Evolutionary conservation across 2,113 vertebrate species (phyloP), one percentile per base, ranked within the genome.

Genomic region (Lasiurus borealis): DNA sequence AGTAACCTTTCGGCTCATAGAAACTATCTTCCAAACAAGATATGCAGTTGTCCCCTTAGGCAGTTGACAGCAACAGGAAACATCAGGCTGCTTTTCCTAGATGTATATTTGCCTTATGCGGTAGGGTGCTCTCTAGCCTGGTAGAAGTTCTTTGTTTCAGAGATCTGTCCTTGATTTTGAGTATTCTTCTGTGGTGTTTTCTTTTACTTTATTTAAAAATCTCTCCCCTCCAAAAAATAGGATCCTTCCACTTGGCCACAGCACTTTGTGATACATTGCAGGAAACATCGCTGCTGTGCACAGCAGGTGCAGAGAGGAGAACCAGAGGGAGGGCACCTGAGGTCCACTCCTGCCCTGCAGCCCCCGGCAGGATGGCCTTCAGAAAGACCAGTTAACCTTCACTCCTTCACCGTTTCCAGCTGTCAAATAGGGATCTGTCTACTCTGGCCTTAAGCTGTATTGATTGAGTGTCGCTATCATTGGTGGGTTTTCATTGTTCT

Each of bases 171-270:
- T 88, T 29, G 50, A 83, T 48, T 90, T 93, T 78, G 13, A 81
- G 12, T 75, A 36, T 57, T 86, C n/a, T 87, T 92, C 18, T 59
- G 0, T 88, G 52, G 23, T 25, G 7, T 34, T 92, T 81, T 59
- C 19, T 81, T 62, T 78, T 50, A 27, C 71, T 93, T 91, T 73
- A 27, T 90, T 76, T 48, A 34, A 90, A 94, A 19, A 29, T n/a
- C 29, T 40, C 59, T 36, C 27, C 9, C 66, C 23, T 78, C 73
- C 86, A n/a, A 89, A 81, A 93, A 87, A 34, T 29, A 66, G 25
- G 8, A 16, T 90, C 50, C 86, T 85, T 78, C 25, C 19, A 29
- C 21, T 90, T 57, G 84, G 14, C 15, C 15, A 8, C n/a, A 27
- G 31, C 4, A 44, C n/a, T 64, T 69, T 84, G 11, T 66, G 57